Percentiles rank a stretch among this genome's conserved stretches.
These are phyloP conservation scores for Nomada goodeniana DNA, from an alignment of 2,888 invertebrate species.

Conservation along the genomic window DNA sequence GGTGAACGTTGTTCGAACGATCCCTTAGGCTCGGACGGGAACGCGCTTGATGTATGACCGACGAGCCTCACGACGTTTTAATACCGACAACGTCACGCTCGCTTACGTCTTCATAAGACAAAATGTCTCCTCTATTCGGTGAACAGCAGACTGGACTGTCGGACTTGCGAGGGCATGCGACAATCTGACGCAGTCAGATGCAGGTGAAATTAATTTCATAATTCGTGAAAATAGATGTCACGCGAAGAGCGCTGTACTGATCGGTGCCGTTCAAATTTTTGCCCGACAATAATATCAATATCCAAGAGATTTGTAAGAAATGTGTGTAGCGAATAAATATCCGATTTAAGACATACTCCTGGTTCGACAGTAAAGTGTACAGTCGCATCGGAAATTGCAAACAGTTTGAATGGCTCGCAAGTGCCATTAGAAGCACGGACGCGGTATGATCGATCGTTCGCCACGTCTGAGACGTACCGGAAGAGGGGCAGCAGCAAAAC, in stretches of 20 bases:
- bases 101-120: slow-evolving; percentile 69
- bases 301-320: too few relatives aligned
- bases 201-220: too few relatives aligned
- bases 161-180: slow-evolving; percentile 30
- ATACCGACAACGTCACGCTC: slow-evolving; percentile 67
- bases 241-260: too few relatives aligned
- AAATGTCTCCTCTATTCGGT: slow-evolving; percentile 45
- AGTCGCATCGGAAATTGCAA: too few relatives aligned
- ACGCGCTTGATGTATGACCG: slow-evolving; percentile 60
- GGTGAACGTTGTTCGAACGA: slow-evolving; percentile 51
- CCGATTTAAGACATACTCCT: too few relatives aligned
- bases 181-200: slow-evolving; percentile 18
- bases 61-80: slow-evolving; percentile 69
- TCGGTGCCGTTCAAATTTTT: too few relatives aligned
- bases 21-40: slow-evolving; percentile 60
- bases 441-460: slow-evolving; percentile 51
- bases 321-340: too few relatives aligned
- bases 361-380: too few relatives aligned
- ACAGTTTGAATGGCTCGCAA: too few relatives aligned
- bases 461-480: slow-evolving; percentile 40
- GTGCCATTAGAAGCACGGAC: too few relatives aligned
- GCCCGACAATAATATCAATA: too few relatives aligned
- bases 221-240: too few relatives aligned
- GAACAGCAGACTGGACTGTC: slow-evolving; percentile 33
- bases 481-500: slow-evolving; percentile 32